phyloP scores from a whole-genome alignment of 2,797 vertebrate species.

The Xenentodon cancila region DNA sequence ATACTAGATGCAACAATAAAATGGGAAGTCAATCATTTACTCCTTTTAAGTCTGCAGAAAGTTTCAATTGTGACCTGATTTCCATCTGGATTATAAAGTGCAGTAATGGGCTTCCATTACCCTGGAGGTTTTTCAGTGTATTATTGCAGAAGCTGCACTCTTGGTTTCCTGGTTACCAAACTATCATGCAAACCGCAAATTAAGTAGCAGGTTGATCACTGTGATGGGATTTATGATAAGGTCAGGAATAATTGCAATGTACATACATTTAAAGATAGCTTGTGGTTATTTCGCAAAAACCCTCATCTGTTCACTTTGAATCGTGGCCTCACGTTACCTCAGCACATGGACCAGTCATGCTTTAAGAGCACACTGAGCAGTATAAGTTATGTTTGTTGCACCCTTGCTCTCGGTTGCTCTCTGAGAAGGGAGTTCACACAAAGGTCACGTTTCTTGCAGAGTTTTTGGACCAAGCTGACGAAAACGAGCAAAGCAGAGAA shows the following conservation, averaged over 20 bases:
- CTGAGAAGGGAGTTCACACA: constrained; percentile 61
- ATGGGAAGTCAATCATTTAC: constrained; percentile 7
- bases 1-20: constrained; percentile 29
- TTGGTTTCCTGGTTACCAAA: constrained; percentile 50
- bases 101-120: constrained; percentile 25
- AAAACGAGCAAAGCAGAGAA: constrained; percentile 71
- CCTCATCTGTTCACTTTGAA: constrained; percentile 12
- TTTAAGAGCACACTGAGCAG: constrained; percentile 7
- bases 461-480: constrained; percentile 53
- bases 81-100: constrained; percentile 18
- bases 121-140: constrained; percentile 31
- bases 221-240: constrained; percentile 48
- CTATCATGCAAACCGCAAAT: constrained; percentile 27
- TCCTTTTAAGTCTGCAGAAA: constrained; percentile 5
- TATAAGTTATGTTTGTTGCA: constrained; percentile 61
- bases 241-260: constrained; percentile 49
- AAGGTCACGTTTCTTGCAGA: constrained; percentile 77
- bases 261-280: constrained; percentile 47
- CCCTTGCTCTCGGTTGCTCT: constrained; percentile 44
- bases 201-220: constrained; percentile 43
- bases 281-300: constrained; percentile 42
- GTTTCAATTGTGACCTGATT: constrained; percentile 9
- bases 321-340: constrained; percentile 28
- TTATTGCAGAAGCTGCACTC: constrained; percentile 45
- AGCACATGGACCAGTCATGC: constrained; percentile 31